phyloP scores from a whole-genome alignment of 1,140 invertebrate genomes.

The Bombus fervidus region DNA sequence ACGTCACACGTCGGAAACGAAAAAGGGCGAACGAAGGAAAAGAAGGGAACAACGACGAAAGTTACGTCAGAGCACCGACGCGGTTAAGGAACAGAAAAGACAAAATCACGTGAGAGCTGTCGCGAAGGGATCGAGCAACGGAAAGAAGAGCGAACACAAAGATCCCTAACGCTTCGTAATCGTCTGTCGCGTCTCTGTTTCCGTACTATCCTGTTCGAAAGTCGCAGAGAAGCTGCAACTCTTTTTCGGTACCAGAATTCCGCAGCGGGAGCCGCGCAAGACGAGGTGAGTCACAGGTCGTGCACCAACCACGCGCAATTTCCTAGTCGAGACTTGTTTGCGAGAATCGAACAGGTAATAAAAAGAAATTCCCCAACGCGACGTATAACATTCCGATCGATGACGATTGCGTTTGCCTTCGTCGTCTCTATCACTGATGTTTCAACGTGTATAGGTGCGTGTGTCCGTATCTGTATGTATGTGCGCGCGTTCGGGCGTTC shows the following conservation, averaged over 20 bases:
- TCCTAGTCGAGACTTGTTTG: background rate
- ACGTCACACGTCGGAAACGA: constrained; percentile 48
- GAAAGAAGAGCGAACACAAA: background rate
- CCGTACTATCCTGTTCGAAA: constrained; percentile 43
- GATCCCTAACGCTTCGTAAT: background rate
- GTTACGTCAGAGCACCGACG: background rate
- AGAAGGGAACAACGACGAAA: background rate
- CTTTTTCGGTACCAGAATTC: constrained; percentile 77
- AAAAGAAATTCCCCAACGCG: background rate
- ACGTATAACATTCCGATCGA: constrained; percentile 30
- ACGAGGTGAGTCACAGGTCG: constrained; percentile 74
- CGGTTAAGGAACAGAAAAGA: background rate
- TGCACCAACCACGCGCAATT: constrained; percentile 8
- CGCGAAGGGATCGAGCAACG: background rate
- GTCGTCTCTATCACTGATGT: no score
- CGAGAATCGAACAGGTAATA: no score
- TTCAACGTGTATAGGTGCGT: background rate
- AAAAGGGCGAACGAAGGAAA: background rate
- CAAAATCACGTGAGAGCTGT: background rate
- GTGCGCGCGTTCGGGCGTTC: background rate
- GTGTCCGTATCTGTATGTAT: background rate
- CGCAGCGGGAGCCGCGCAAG: constrained; percentile 74
- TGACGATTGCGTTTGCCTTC: constrained; percentile 9
- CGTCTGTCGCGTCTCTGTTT: constrained; percentile 34
- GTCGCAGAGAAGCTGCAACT: constrained; percentile 75